Base-by-base conservation (phyloP, 2,113 vertebrate genomes). In the Lophius piscatorius region DNA sequence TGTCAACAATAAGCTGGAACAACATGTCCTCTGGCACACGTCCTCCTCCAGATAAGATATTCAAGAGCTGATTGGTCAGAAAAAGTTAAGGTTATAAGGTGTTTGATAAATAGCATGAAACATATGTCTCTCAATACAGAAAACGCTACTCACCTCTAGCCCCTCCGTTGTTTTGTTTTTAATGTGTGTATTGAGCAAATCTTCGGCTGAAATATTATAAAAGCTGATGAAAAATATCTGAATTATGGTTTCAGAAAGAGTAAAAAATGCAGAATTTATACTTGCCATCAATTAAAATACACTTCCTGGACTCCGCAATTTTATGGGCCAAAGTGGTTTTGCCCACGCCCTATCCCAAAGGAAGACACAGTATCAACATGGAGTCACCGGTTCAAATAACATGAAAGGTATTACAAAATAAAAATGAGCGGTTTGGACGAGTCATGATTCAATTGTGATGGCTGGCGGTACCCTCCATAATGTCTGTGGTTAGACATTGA, bases 211-310 rank as follows among this genome's bases (percentile, higher is more conserved):
- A 90, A 88, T 58, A 63, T 58, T 52, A 51, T 17, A 56, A 61
- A 68, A 54, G 4, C 3, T 36, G 13, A 31, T 44, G 24, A 61
- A 2, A 39, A 55, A 40, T 9, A 34, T 41, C 4, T 44, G 12
- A 60, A 17, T 26, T 5, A 16, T 6, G 8, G 3, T 12, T 4
- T 13, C 4, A 17, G 13, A n/a, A 17, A 46, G 31, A 1, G 4
- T 4, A 8, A 12, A 21, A 18, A 29, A 34, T 23, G 11, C 1
- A 34, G 9, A 11, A 44, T 44, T 8, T 14, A 0, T 12, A 61
- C 62, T 66, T 92, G 96, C 97, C 95, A 92, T 98, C 94, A 81
- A 99, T 75, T 23, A 92, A 89, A 83, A 95, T 69, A 74, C 93
- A 94, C 21, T 90, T 94, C 95, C 94, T 96, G 18, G 87, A 80